phyloP scores from a whole-genome alignment of 2,888 invertebrate species.

The Drosophila diplacantha region DNA sequence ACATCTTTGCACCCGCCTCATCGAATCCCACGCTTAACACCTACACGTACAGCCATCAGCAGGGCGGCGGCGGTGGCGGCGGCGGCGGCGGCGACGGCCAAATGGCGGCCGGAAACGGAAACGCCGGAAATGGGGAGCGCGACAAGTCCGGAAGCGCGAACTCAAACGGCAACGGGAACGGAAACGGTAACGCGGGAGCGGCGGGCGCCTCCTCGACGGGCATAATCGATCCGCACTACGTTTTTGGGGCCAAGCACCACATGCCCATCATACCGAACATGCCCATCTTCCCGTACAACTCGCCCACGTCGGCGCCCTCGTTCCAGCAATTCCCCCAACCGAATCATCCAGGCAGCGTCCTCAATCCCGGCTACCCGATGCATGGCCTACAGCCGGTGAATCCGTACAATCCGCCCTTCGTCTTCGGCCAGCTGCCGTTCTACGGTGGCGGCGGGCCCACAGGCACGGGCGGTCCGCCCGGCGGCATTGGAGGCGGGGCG shows the following conservation, averaged over 20 bases:
- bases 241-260: constrained; percentile 76
- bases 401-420: constrained; percentile 77
- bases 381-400: constrained; percentile 76
- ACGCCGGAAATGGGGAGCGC: constrained; percentile 34
- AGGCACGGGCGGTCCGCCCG: constrained; percentile 77
- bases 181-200: constrained; percentile 46
- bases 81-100: constrained; percentile 18
- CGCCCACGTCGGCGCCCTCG: constrained; percentile 75
- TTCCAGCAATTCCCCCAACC: constrained; percentile 78
- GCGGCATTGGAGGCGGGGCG: constrained; percentile 62
- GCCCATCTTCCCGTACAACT: constrained; percentile 77
- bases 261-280: constrained; percentile 76
- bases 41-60: constrained; percentile 61
- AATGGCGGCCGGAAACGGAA: constrained; percentile 21
- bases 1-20: constrained; percentile 68
- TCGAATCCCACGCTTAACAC: constrained; percentile 76
- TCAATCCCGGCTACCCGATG: constrained; percentile 75
- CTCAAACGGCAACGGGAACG: constrained; percentile 22
- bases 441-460: constrained; percentile 66
- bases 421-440: constrained; percentile 76
- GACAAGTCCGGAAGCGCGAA: constrained; percentile 24
- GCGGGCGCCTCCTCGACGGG: constrained; percentile 62
- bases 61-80: constrained; percentile 23
- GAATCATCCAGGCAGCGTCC: constrained; percentile 77
- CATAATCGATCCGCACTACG: constrained; percentile 77